A percentile compares a stretch with the other conserved stretches of the same genome.
Conservation (phyloP, 2,797 vertebrate genomes). For the Pseudochirops cupreus region DNA sequence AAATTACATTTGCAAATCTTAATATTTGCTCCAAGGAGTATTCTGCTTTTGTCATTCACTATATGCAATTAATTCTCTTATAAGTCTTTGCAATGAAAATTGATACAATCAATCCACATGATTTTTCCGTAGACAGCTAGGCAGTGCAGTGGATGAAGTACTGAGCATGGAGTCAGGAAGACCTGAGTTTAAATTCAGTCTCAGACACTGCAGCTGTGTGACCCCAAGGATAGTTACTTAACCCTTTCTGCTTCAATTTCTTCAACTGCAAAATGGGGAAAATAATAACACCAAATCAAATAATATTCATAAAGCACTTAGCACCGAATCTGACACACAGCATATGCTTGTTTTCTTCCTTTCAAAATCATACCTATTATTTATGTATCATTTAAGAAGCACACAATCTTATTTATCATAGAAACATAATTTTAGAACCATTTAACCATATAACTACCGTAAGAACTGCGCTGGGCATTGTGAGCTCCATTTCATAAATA, state of each 20-base stretch:
- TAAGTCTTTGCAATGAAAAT: neutral
- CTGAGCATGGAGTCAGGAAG: neutral
- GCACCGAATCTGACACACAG: neutral
- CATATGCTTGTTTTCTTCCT: neutral
- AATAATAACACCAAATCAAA: neutral
- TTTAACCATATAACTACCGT: neutral
- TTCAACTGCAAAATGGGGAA: neutral
- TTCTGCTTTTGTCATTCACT: neutral
- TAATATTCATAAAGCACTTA: neutral
- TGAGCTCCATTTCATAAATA: neutral
- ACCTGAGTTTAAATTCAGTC: neutral
- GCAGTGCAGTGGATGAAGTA: neutral
- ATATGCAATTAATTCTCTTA: neutral
- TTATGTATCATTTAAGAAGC: neutral
- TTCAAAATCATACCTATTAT: neutral
- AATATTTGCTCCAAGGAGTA: neutral
- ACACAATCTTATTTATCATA: neutral
- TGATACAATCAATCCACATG: neutral
- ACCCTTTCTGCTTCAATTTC: neutral
- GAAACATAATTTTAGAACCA: neutral
- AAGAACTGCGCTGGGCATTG: neutral
- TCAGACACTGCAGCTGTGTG: neutral
- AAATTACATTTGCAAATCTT: neutral
- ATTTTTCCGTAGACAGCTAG: neutral
- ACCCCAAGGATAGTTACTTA: neutral